Percentiles rank a stretch among this genome's conserved stretches.
Evolutionary conservation across 1,140 invertebrate genomes (phyloP).

Genomic region (Popillia japonica): DNA sequence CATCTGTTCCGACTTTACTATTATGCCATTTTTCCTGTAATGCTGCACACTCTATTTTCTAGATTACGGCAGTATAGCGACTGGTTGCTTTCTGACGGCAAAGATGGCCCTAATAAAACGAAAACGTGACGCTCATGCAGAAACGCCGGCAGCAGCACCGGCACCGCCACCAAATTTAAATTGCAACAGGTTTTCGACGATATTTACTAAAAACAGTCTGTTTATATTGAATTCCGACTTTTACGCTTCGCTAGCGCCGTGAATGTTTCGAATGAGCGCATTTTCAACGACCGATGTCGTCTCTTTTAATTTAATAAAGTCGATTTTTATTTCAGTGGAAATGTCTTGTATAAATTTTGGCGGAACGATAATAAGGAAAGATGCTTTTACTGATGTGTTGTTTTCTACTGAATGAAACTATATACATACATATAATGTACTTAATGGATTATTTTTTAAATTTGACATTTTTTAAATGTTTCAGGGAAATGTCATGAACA

Average conservation of each 20-base stretch:
- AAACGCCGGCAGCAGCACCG: slow-evolving; percentile 42
- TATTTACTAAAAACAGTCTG: slow-evolving; percentile 38
- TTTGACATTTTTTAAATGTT: too few species aligned
- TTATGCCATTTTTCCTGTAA: slow-evolving; percentile 40
- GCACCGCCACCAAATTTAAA: slow-evolving; percentile 26
- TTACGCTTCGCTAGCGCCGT: slow-evolving; percentile 19
- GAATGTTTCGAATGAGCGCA: neutral
- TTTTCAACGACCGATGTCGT: neutral
- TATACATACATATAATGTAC: too few species aligned
- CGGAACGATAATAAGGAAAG: neutral
- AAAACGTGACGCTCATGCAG: slow-evolving; percentile 54
- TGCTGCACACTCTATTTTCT: slow-evolving; percentile 51
- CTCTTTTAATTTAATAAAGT: slow-evolving; percentile 27
- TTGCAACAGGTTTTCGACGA: slow-evolving; percentile 37
- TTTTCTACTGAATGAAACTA: too few species aligned
- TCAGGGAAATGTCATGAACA: too few species aligned
- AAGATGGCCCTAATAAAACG: slow-evolving; percentile 56
- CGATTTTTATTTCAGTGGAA: slow-evolving; percentile 17
- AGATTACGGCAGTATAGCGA: slow-evolving; percentile 49
- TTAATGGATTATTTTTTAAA: too few species aligned
- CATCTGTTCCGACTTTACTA: slow-evolving; percentile 33
- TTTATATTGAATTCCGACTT: slow-evolving; percentile 39
- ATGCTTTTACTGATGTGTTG: neutral
- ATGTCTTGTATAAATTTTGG: neutral
- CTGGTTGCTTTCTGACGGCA: slow-evolving; percentile 52